Evolutionary conservation across 2,888 invertebrate species (phyloP).

Genomic region (Nemurella pictetii): DNA sequence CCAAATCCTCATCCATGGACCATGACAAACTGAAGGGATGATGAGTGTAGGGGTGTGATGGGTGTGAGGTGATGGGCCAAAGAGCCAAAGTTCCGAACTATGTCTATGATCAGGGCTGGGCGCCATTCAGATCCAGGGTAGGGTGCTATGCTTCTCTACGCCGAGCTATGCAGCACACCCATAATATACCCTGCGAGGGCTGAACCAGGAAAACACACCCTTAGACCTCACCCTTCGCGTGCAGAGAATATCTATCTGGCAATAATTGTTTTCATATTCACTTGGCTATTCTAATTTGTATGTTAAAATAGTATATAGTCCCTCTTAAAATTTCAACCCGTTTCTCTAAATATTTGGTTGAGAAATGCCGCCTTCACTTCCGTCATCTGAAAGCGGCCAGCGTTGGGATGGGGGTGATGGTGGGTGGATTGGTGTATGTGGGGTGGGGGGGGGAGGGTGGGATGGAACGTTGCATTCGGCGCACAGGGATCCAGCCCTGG

Average conservation of each 20-base stretch:
- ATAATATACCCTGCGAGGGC: no score
- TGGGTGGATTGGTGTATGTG: not conserved
- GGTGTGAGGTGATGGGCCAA: not conserved
- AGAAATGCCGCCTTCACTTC: not conserved
- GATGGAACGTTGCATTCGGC: not conserved
- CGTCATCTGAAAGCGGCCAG: not conserved
- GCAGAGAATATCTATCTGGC: not conserved
- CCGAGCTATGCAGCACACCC: no score
- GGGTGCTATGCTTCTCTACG: no score
- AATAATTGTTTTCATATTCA: not conserved
- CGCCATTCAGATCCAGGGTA: not conserved
- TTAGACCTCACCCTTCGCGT: not conserved
- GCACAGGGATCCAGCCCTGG: not conserved
- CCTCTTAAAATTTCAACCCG: not conserved
- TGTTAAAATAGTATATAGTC: not conserved
- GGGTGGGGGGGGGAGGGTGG: not conserved
- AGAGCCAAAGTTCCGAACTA: not conserved
- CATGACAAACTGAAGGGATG: not conserved
- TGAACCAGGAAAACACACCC: not conserved
- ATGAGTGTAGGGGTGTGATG: not conserved
- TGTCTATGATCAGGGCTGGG: not conserved
- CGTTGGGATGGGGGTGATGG: not conserved
- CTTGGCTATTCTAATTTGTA: not conserved
- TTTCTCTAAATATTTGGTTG: not conserved
- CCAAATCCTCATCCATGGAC: not conserved